Percentiles rank a stretch among this genome's conserved stretches.
Conservation (phyloP, 37 sponge, comb jelly and placozoan genomes). For the Chondrosia reniformis region DNA sequence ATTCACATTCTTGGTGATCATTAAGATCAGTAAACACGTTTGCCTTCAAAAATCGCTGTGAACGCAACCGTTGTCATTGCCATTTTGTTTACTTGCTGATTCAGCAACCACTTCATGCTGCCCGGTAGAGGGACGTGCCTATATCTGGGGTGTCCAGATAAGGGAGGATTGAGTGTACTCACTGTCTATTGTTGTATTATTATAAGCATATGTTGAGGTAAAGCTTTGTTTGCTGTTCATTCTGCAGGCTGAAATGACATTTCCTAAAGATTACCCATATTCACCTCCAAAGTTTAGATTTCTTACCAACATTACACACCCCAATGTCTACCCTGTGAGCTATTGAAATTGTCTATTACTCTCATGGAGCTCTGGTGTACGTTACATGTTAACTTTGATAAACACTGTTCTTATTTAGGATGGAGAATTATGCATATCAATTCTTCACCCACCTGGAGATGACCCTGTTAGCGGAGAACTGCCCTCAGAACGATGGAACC, state of each 20-base stretch:
- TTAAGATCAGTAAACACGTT: no score
- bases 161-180: no score
- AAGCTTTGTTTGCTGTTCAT: background rate
- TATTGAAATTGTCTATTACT: background rate
- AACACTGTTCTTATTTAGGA: constrained; percentile 45
- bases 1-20: no score
- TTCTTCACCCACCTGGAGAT: constrained; percentile 92
- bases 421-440: constrained; percentile 96
- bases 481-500: constrained; percentile 95
- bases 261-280: constrained; percentile 97
- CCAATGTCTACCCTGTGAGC: constrained; percentile 90
- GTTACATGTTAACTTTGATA: background rate
- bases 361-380: background rate
- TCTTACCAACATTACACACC: constrained; percentile 85
- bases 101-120: no score
- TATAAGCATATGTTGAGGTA: no score
- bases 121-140: no score
- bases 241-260: constrained; percentile 81
- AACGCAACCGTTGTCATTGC: no score
- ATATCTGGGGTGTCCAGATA: no score
- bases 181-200: no score
- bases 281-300: constrained; percentile 89
- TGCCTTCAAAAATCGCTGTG: no score
- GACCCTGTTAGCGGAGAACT: constrained; percentile 95
- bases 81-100: no score